Percentiles rank a stretch among this genome's conserved stretches.
These are phyloP conservation scores for Drosophila sproati DNA, from an alignment of 1,140 invertebrate species.

Conservation along the genomic window DNA sequence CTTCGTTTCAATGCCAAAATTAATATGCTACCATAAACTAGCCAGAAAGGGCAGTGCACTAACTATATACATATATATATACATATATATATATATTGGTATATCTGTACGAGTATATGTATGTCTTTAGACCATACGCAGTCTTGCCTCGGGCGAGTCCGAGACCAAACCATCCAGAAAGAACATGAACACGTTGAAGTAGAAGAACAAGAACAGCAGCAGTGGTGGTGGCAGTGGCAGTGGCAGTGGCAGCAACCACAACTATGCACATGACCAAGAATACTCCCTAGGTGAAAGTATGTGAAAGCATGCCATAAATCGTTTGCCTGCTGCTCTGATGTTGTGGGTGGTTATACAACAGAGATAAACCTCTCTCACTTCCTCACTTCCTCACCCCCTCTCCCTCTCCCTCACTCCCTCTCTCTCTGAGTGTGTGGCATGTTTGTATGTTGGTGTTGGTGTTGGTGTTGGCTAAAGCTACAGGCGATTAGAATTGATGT, in stretches of 20 bases:
- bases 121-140: conserved; percentile 11
- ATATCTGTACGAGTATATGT: conserved; percentile 2
- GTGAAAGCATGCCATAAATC: conserved; percentile 83
- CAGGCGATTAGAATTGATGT: conserved; percentile 81
- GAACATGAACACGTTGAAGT: conserved; percentile 1
- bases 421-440: conserved; percentile 10
- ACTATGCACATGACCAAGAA: conserved; percentile 62
- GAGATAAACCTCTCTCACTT: conserved; percentile 19
- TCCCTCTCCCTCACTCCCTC: not conserved
- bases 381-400: too few species aligned
- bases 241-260: conserved; percentile 36
- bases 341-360: conserved; percentile 42
- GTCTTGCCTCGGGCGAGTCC: not conserved
- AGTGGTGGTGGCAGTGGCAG: too few species aligned
- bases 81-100: conserved; percentile 29
- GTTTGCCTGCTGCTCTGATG: conserved; percentile 55
- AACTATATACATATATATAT: conserved; percentile 16
- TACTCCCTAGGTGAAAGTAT: conserved; percentile 83
- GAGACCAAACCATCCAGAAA: not conserved
- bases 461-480: conserved; percentile 50
- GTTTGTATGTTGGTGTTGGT: not conserved
- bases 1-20: conserved; percentile 76
- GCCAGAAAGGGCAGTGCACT: conserved; percentile 24
- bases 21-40: conserved; percentile 75
- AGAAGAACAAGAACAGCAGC: not conserved